phyloP scores from a whole-genome alignment of 1,140 invertebrate genomes.

The Drosophila orosa region DNA sequence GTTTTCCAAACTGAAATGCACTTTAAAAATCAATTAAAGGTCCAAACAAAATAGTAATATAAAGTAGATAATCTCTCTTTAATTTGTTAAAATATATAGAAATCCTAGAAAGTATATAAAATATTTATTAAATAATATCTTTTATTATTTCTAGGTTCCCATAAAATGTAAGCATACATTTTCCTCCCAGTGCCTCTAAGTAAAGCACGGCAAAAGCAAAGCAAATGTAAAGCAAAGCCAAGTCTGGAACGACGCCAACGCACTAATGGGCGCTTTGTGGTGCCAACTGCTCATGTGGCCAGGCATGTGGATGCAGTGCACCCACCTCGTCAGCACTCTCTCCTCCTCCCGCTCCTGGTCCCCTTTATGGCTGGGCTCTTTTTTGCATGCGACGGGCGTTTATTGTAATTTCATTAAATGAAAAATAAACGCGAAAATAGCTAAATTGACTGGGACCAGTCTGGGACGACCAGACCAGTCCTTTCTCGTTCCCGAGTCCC shows the following conservation, averaged over 20 bases:
- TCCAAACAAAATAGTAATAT: neutral
- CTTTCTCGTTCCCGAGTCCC: constrained; percentile 8
- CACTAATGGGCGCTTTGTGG: constrained; percentile 70
- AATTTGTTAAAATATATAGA: no score
- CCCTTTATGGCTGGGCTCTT: constrained; percentile 14
- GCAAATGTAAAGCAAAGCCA: constrained; percentile 14
- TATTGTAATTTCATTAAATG: constrained; percentile 82
- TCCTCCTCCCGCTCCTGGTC: neutral
- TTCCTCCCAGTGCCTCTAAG: constrained; percentile 22
- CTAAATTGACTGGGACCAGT: constrained; percentile 50
- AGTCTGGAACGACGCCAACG: constrained; percentile 63
- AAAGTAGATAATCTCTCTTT: no score
- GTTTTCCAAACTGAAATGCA: constrained; percentile 14
- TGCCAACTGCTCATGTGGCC: constrained; percentile 62
- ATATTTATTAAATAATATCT: neutral
- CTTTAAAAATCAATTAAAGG: neutral
- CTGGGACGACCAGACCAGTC: constrained; percentile 7
- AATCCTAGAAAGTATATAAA: neutral
- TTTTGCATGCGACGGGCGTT: constrained; percentile 71
- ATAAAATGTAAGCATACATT: neutral
- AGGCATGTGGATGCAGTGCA: constrained; percentile 39
- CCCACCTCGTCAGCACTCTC: constrained; percentile 2
- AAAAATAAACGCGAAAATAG: constrained; percentile 74
- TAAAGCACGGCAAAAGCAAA: constrained; percentile 33
- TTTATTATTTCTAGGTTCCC: fast-evolving